These are phyloP conservation scores for Drosophila busckii DNA, from an alignment of 1,140 invertebrate species.

Conservation along the genomic window DNA sequence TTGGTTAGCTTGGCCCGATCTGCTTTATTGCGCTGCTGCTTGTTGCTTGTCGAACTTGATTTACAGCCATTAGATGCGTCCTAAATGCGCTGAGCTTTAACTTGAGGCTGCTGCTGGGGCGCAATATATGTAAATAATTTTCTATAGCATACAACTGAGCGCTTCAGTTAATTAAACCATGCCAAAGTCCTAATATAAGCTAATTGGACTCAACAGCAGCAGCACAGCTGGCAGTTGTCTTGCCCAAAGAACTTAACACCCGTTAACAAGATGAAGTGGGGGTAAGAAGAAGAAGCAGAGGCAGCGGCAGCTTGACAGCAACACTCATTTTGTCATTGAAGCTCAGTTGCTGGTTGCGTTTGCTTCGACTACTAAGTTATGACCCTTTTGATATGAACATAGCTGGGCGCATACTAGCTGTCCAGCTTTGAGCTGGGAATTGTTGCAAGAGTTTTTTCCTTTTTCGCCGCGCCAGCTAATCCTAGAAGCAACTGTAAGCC, in stretches of 20 bases:
- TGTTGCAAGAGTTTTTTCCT: constrained; percentile 27
- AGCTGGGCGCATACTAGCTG: constrained; percentile 1
- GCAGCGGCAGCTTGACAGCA: constrained; percentile 27
- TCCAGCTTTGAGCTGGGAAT: constrained; percentile 4
- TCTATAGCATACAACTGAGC: too few relatives aligned
- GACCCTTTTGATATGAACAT: constrained; percentile 64
- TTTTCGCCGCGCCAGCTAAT: constrained; percentile 54
- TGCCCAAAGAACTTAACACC: constrained; percentile 3
- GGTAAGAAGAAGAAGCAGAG: constrained; percentile 11
- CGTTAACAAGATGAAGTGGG: background rate
- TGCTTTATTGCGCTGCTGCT: too few relatives aligned
- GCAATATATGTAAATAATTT: too few relatives aligned
- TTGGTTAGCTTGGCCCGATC: too few relatives aligned
- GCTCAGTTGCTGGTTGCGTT: constrained; percentile 6
- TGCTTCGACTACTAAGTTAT: constrained; percentile 31
- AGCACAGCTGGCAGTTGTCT: constrained; percentile 42
- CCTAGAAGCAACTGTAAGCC: constrained; percentile 72
- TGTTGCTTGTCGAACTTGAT: too few relatives aligned
- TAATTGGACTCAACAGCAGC: constrained; percentile 56
- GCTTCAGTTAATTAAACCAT: constrained; percentile 70
- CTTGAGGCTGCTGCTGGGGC: too few relatives aligned
- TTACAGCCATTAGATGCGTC: too few relatives aligned
- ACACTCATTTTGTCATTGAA: constrained; percentile 33
- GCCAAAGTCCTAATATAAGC: constrained; percentile 70
- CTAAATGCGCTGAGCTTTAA: too few relatives aligned